phyloP scores from a whole-genome alignment of 2,888 invertebrate genomes.

The Xestobium rufovillosum region DNA sequence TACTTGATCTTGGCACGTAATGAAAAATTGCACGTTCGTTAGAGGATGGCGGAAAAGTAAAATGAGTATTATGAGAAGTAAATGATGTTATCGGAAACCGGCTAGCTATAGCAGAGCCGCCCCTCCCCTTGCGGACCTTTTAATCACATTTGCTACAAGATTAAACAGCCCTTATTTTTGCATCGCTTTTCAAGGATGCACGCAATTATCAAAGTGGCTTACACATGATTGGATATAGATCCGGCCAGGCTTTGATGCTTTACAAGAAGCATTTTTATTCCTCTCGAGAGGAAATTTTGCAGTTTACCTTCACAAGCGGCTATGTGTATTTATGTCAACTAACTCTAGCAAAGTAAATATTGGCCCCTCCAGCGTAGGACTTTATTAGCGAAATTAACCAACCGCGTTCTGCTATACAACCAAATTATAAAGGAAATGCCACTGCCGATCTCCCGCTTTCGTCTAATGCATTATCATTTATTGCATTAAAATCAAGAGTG shows the following conservation, averaged over 20 bases:
- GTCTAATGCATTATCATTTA: too few species aligned
- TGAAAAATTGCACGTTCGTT: slow-evolving; percentile 54
- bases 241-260: slow-evolving; percentile 34
- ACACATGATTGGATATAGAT: slow-evolving; percentile 35
- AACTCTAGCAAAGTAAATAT: slow-evolving; percentile 43
- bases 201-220: slow-evolving; percentile 38
- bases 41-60: slow-evolving; percentile 23
- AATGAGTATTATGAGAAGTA: slow-evolving; percentile 32
- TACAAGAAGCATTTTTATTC: slow-evolving; percentile 41
- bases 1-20: slow-evolving; percentile 61
- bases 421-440: too few species aligned
- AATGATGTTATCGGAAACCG: too few species aligned
- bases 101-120: too few species aligned
- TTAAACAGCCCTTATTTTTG: slow-evolving; percentile 37
- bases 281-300: slow-evolving; percentile 36
- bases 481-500: too few species aligned
- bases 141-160: slow-evolving; percentile 39
- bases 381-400: slow-evolving; percentile 42
- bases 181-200: slow-evolving; percentile 31
- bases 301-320: slow-evolving; percentile 28
- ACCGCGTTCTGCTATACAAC: slow-evolving; percentile 25
- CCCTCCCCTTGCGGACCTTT: too few species aligned
- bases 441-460: too few species aligned
- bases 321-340: slow-evolving; percentile 40
- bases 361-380: slow-evolving; percentile 35